These are phyloP conservation scores for Orthosia gothica DNA, from an alignment of 2,888 invertebrate species.

Conservation along the genomic window DNA sequence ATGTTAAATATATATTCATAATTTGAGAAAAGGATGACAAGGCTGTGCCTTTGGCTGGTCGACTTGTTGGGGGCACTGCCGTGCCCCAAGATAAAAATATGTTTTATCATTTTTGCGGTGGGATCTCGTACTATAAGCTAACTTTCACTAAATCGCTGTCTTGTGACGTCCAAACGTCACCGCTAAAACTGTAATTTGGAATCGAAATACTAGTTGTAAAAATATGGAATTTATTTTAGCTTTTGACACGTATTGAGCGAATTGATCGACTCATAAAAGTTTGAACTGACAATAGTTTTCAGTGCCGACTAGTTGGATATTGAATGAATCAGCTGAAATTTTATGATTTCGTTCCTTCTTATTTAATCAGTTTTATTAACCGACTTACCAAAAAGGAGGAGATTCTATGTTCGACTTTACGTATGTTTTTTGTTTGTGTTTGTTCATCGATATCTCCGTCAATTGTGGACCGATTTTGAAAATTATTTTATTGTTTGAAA, in stretches of 20 bases:
- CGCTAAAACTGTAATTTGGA: conserved; percentile 51
- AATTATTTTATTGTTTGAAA: too few relatives aligned
- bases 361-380: neutral
- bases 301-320: neutral
- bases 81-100: too few relatives aligned
- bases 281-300: conserved; percentile 21
- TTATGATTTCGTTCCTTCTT: neutral
- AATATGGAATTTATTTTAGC: conserved; percentile 33
- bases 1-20: too few relatives aligned
- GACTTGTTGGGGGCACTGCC: too few relatives aligned
- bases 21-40: too few relatives aligned
- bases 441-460: too few relatives aligned
- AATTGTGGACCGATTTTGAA: too few relatives aligned
- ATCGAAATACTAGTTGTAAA: conserved; percentile 36
- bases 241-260: conserved; percentile 12
- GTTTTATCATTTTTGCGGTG: too few relatives aligned
- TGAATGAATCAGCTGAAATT: conserved; percentile 3
- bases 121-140: neutral
- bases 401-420: too few relatives aligned
- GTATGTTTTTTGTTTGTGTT: too few relatives aligned
- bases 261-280: conserved; percentile 23
- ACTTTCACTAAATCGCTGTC: conserved; percentile 42
- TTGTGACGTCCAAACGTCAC: conserved; percentile 28
- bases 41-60: too few relatives aligned
- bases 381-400: too few relatives aligned